phyloP scores from a whole-genome alignment of 2,797 vertebrate genomes.

The Botia almorhae region DNA sequence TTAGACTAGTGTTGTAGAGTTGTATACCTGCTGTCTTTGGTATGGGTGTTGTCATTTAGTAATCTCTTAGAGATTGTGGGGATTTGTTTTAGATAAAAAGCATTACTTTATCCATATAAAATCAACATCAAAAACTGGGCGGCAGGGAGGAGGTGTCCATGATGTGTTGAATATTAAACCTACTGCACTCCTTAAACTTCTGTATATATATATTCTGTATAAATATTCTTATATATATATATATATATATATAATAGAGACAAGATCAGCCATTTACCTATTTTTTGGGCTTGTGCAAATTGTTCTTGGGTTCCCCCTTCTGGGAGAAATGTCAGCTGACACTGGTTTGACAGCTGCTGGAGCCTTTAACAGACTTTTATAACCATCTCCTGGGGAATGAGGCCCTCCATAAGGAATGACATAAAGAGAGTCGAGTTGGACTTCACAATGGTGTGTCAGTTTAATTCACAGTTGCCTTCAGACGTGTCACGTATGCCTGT shows the following conservation, averaged over 20 bases:
- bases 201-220: no score
- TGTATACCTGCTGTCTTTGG: no score
- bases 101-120: neutral
- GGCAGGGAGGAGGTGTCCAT: neutral
- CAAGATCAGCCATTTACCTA: neutral
- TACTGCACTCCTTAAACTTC: neutral
- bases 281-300: neutral
- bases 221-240: no score
- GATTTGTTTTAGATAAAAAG: neutral
- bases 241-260: no score
- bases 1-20: neutral
- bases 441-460: neutral
- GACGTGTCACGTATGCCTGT: neutral
- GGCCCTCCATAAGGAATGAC: slow-evolving; percentile 26
- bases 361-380: slow-evolving; percentile 33
- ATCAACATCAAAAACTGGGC: neutral
- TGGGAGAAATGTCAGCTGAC: slow-evolving; percentile 13
- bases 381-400: slow-evolving; percentile 29
- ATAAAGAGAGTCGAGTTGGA: neutral
- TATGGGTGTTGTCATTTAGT: neutral
- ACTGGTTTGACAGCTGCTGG: slow-evolving; percentile 44
- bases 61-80: neutral
- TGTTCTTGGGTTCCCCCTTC: neutral
- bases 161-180: neutral
- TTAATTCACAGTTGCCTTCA: slow-evolving; percentile 1